Evolutionary conservation across 2,113 vertebrate genomes (phyloP), one percentile per base, ranked within the genome.

Genomic region (Dryoscopus gambensis): DNA sequence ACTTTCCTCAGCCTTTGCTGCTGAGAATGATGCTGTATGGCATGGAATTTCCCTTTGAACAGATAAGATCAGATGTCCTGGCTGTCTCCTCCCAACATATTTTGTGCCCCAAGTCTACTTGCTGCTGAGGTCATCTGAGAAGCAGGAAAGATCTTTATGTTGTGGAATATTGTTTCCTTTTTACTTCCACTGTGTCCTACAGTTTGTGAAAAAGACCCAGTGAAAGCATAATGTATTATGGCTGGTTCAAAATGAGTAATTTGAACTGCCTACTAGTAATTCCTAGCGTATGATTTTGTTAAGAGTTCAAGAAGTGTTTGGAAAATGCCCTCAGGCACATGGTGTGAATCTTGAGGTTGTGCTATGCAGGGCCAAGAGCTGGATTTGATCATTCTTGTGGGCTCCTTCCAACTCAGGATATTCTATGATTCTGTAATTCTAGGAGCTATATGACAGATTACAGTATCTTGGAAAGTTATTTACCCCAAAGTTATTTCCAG

Each of bases 21-120:
- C 16, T 46, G n/a, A 30, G 16, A 9, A 15, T 30, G 39, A 15
- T 25, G 20, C 24, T 46, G 6, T 10, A 24, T 10, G 11, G 20
- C 28, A 18, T 7, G 5, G 30, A 11, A 64, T 21, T 30, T 28
- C 31, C 7, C 24, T 64, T 49, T 39, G 17, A 6, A 86, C 25
- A 40, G 6, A 4, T 39, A 9, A 4, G 11, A 24, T 44, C 44
- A 59, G 8, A 31, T 70, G 31, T 60, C 33, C 50, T 30, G 3
- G 10, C 2, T 56, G 19, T 37, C 10, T 35, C 6, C 12, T 82
- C 5, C 33, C 33, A 39, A 1, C 0, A 22, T 8, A 24, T 39
- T 39, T 49, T 68, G 30, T 9, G 20, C 6, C 5, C 15, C 3
- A 21, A 59, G 9, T 49, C 39, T 17, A 5, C 31, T 44, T 14